A percentile compares a stretch with the other conserved stretches of the same genome.
Conservation (phyloP, 2,888 invertebrate genomes). For the Teleiodes luculella region DNA sequence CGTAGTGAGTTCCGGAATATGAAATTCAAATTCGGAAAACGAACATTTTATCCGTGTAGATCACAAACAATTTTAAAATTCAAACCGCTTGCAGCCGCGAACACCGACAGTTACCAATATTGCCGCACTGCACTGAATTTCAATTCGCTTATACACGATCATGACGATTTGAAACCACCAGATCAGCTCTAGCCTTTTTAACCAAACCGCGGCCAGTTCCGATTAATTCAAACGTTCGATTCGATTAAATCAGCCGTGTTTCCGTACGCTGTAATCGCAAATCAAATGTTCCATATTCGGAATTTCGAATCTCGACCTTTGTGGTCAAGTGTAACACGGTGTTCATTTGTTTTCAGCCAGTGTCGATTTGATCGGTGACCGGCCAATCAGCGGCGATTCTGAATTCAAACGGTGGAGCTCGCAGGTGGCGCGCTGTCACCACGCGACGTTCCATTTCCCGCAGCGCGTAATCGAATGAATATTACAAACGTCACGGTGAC, state of each 20-base stretch:
- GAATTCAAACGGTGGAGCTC: slow-evolving; percentile 35
- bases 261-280: slow-evolving; percentile 44
- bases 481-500: slow-evolving; percentile 71
- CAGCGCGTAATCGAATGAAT: slow-evolving; percentile 71
- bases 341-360: slow-evolving; percentile 55
- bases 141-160: slow-evolving; percentile 42
- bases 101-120: slow-evolving; percentile 54
- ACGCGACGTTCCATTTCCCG: slow-evolving; percentile 66
- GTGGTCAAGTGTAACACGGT: slow-evolving; percentile 48
- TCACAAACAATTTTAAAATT: slow-evolving; percentile 53
- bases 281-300: slow-evolving; percentile 56
- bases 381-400: slow-evolving; percentile 42
- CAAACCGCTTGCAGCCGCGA: slow-evolving; percentile 48
- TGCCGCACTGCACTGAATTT: slow-evolving; percentile 55
- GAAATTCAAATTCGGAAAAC: slow-evolving; percentile 11
- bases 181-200: slow-evolving; percentile 42
- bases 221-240: slow-evolving; percentile 49
- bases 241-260: slow-evolving; percentile 40
- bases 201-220: slow-evolving; percentile 28
- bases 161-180: slow-evolving; percentile 29
- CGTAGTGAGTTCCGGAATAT: not conserved
- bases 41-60: slow-evolving; percentile 7
- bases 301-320: slow-evolving; percentile 43
- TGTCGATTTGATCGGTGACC: slow-evolving; percentile 26
- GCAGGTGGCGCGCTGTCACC: slow-evolving; percentile 67